Evolutionary conservation across 2,888 invertebrate species (phyloP).

Genomic region (Amphipoea oculea): DNA sequence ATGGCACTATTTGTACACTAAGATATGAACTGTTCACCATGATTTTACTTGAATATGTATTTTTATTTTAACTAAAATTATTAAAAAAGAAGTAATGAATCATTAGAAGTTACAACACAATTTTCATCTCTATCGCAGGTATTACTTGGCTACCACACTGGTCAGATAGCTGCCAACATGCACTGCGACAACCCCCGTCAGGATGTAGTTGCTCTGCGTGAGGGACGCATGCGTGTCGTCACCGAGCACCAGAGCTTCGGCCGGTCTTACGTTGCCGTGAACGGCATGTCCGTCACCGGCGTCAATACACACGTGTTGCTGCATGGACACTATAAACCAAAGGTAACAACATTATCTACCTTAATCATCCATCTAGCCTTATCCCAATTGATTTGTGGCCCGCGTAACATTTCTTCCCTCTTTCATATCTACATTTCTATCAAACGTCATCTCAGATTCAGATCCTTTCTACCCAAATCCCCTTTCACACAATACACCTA

Average conservation of each 20-base stretch:
- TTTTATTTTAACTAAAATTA: too few species aligned
- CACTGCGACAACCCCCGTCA: conserved; percentile 91
- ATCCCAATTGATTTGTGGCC: neutral
- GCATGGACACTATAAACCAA: conserved; percentile 78
- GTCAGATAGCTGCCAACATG: conserved; percentile 93
- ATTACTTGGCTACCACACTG: conserved; percentile 92
- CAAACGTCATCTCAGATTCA: neutral
- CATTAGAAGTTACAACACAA: neutral
- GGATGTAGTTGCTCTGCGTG: conserved; percentile 86
- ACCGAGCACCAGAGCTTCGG: conserved; percentile 89
- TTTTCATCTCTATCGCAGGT: conserved; percentile 73
- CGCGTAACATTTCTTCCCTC: neutral
- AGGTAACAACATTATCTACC: conserved; percentile 68
- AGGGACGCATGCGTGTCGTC: conserved; percentile 90
- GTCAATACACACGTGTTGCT: conserved; percentile 80
- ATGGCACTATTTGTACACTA: too few species aligned
- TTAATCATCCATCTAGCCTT: neutral
- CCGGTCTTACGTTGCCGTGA: conserved; percentile 85
- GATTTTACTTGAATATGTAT: neutral
- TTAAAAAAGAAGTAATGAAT: too few species aligned
- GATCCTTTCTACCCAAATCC: neutral
- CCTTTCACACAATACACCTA: neutral
- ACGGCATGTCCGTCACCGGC: conserved; percentile 80
- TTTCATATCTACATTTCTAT: neutral
- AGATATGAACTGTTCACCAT: too few species aligned